These are phyloP conservation scores for Acrocera orbiculus DNA, from an alignment of 2,888 invertebrate genomes.

Conservation along the genomic window DNA sequence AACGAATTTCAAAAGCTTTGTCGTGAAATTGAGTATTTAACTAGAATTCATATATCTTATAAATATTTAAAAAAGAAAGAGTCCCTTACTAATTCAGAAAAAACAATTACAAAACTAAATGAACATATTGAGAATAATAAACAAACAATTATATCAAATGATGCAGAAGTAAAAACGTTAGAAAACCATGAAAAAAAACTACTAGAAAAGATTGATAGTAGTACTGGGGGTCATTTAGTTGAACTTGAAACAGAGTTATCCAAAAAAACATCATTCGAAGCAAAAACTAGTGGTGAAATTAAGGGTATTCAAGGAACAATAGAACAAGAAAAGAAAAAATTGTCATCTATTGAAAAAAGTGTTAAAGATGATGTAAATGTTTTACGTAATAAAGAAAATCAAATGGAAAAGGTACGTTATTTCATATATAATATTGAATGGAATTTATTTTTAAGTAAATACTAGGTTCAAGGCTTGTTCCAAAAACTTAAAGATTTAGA, in stretches of 20 bases:
- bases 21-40: slow-evolving; percentile 67
- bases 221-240: slow-evolving; percentile 44
- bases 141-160: slow-evolving; percentile 36
- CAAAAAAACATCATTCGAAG: slow-evolving; percentile 47
- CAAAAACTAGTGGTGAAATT: slow-evolving; percentile 41
- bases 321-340: slow-evolving; percentile 47
- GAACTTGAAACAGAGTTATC: slow-evolving; percentile 45
- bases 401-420: slow-evolving; percentile 35
- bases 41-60: slow-evolving; percentile 37
- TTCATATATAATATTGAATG: neutral
- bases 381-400: slow-evolving; percentile 39
- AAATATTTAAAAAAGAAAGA: slow-evolving; percentile 33
- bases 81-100: slow-evolving; percentile 34
- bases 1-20: slow-evolving; percentile 74
- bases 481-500: slow-evolving; percentile 50
- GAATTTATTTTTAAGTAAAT: neutral
- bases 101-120: slow-evolving; percentile 36
- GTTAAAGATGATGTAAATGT: slow-evolving; percentile 48
- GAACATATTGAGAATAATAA: slow-evolving; percentile 40
- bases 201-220: slow-evolving; percentile 46
- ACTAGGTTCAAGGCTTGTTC: slow-evolving; percentile 42
- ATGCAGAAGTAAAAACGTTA: slow-evolving; percentile 35
- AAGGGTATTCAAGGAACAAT: slow-evolving; percentile 48
- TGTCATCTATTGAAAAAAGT: slow-evolving; percentile 47
- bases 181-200: slow-evolving; percentile 43